A percentile compares a stretch with the other conserved stretches of the same genome.
Conservation (phyloP, 2,888 invertebrate genomes). For the Nemurella pictetii region DNA sequence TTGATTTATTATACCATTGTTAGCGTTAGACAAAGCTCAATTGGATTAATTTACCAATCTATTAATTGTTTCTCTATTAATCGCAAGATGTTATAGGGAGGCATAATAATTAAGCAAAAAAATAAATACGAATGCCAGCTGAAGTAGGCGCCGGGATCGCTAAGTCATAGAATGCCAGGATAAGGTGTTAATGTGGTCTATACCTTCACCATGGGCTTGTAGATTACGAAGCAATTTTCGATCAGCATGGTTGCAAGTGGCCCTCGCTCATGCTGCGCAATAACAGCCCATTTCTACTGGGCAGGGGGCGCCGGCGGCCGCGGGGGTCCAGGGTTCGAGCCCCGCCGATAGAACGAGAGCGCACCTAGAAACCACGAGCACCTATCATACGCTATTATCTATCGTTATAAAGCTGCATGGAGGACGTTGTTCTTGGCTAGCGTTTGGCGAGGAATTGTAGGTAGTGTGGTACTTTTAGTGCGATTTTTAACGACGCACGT, state of each 20-base stretch:
- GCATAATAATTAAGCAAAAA: background rate
- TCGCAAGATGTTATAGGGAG: background rate
- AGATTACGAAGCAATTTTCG: conserved; percentile 22
- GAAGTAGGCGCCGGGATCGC: background rate
- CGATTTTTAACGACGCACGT: too few relatives aligned
- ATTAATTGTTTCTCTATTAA: background rate
- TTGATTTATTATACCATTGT: background rate
- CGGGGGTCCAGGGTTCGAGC: background rate
- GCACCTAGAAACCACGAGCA: too few relatives aligned
- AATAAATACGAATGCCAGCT: background rate
- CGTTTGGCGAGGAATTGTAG: too few relatives aligned
- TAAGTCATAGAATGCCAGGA: background rate
- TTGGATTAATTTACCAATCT: background rate
- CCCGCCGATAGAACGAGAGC: background rate
- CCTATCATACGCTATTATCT: too few relatives aligned
- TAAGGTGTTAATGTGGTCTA: background rate
- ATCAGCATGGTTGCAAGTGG: background rate
- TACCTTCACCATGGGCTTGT: background rate
- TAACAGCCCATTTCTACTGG: background rate
- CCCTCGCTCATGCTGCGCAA: background rate
- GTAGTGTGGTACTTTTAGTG: too few relatives aligned
- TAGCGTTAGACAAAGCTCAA: background rate
- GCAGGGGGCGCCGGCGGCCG: background rate
- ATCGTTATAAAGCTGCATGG: too few relatives aligned
- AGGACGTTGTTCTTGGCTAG: too few relatives aligned